Base-by-base conservation (phyloP, 2,113 vertebrate genomes). In the Cisticola juncidis region DNA sequence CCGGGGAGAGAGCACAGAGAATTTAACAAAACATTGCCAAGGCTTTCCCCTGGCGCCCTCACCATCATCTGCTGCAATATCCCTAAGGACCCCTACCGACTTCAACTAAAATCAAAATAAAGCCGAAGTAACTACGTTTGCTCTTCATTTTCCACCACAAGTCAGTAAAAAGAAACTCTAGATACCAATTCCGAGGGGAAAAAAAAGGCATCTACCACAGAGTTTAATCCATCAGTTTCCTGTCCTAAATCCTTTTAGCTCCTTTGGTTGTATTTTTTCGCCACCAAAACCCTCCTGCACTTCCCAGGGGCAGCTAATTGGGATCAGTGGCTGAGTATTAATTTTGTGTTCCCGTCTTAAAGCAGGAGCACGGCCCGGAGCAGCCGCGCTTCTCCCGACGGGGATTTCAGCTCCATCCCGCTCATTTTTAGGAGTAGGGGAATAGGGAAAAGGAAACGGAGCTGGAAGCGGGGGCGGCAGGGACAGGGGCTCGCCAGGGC, bases 341-440 rank as follows among this genome's bases (percentile, higher is more conserved):
- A 86, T 92, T 83, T 81, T 47, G 19, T 23, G 14, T 14, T 60
- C 61, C 48, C 6, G 0, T 14, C 14, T 12, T 8, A 51, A 38
- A 42, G 31, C 68, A 7, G 38, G 28, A 26, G 2, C 80, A 8
- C 0, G 25, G 80, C 36, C 7, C 2, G 83, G 56, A 78, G 73
- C n/a, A 3, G 72, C 76, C 19, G 13, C 2, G 1, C 64, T 7
- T 36, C 58, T 14, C 44, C 79, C 12, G 0, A 4, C 1, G 0
- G 9, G 0, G 40, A 44, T 61, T 69, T 11, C 20, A 1, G 62
- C 79, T 72, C 26, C 47, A 28, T 50, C 23, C 68, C 35, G 0
- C 26, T 77, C 10, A 2, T 53, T 42, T 24, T 17, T 7, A 19
- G 35, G 29, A 8, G 7, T 0, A 6, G 53, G 13, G 19, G 48